Evolutionary conservation across 1,140 invertebrate species (phyloP), one percentile per base, ranked within the genome.

Genomic region (Chelonus insularis): DNA sequence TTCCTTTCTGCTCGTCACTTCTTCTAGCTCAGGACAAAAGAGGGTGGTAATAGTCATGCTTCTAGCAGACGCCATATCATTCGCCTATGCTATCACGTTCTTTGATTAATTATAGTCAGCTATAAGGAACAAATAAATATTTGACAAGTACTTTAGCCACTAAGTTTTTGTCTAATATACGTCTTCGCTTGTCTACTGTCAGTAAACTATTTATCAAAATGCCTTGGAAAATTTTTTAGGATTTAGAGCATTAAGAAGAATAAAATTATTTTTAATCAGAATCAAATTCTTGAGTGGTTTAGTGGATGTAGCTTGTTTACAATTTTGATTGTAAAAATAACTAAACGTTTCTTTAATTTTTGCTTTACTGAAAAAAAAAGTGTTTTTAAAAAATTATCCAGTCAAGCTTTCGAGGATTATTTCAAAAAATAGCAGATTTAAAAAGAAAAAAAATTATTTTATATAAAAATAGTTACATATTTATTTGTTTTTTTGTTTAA

Each of bases 21-120:
- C 36, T 14, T 21, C 41, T 21, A 23, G n/a, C 50, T 45, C 58
- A 52, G 54, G 58, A 60, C 48, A 23, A 52, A 60, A 60, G 41
- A 60, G 50, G 50, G 45, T 37, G 45, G 41, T 57, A 25, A 58
- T 36, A 47, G 43, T 48, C 16, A 14, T 50, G 8, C 4, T 23
- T 48, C 25, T 20, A 58, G 21, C 39, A 12, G 37, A 23, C 37
- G 58, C 37, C 12, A 52, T 45, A 54, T 18, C 48, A n/a, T 21
- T 41, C 21, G 45, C n/a, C 45, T 45, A 16, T 60, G 52, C 39
- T 32, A 60, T 60, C 58, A 60, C 58, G 58, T 60, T 62, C 54
- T 23, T 61, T 65, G 51, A 65, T 64, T 64, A 64, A 64, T 64
- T 64, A 29, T 29, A 64, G 50, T 47, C 48, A 43, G 36, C 52